These are phyloP conservation scores for Unio delphinus DNA, from an alignment of 2,888 invertebrate species.

Conservation along the genomic window DNA sequence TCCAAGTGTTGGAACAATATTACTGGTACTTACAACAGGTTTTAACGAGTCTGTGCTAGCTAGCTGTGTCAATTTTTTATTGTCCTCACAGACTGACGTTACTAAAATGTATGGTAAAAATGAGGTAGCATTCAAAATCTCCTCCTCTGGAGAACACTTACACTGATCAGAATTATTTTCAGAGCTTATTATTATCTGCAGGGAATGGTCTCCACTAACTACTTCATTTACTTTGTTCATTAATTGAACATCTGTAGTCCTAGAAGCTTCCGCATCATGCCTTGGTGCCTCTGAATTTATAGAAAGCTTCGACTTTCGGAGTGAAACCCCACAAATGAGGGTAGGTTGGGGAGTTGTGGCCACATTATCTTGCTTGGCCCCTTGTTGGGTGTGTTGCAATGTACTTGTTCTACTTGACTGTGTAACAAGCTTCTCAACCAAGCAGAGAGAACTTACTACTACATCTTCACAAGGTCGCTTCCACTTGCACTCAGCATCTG, in stretches of 20 bases:
- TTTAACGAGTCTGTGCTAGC: slow-evolving; percentile 38
- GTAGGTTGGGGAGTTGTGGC: slow-evolving; percentile 53
- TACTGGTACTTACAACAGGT: slow-evolving; percentile 28
- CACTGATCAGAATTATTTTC: slow-evolving; percentile 26
- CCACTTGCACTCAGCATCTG: slow-evolving; percentile 28
- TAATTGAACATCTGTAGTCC: slow-evolving; percentile 76
- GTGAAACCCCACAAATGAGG: slow-evolving; percentile 70
- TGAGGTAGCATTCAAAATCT: slow-evolving; percentile 26
- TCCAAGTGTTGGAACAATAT: slow-evolving; percentile 36
- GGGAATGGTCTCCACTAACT: slow-evolving; percentile 73
- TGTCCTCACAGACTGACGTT: slow-evolving; percentile 37
- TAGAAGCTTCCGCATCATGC: slow-evolving; percentile 9
- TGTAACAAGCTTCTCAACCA: slow-evolving; percentile 32
- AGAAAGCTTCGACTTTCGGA: slow-evolving; percentile 50
- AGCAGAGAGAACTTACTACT: slow-evolving; percentile 59
- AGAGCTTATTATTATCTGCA: slow-evolving; percentile 74
- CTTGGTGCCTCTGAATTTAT: slow-evolving; percentile 30
- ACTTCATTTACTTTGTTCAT: slow-evolving; percentile 86
- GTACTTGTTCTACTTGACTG: slow-evolving; percentile 37
- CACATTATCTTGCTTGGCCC: slow-evolving; percentile 12
- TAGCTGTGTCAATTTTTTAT: slow-evolving; percentile 30
- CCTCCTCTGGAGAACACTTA: slow-evolving; percentile 13
- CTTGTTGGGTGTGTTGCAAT: slow-evolving; percentile 8
- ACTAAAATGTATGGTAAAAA: slow-evolving; percentile 59
- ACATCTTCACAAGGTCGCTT: slow-evolving; percentile 65